These are phyloP conservation scores for Ara ararauna DNA, from an alignment of 2,797 vertebrate genomes.

Conservation along the genomic window DNA sequence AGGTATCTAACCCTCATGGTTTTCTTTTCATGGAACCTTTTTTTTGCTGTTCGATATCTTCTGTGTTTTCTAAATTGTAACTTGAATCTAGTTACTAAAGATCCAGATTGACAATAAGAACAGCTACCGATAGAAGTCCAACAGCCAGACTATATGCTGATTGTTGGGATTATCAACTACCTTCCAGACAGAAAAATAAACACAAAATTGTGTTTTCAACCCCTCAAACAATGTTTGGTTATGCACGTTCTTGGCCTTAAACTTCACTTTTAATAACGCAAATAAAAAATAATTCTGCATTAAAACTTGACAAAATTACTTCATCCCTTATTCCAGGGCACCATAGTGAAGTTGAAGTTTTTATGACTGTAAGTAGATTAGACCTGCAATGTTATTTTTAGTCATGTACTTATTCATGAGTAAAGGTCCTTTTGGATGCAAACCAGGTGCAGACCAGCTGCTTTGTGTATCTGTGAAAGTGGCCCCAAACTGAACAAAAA, in stretches of 20 bases:
- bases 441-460: constrained; percentile 48
- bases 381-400: constrained; percentile 26
- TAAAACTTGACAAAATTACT: constrained; percentile 28
- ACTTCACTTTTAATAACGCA: background rate
- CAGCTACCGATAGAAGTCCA: background rate
- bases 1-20: background rate
- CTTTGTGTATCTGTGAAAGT: constrained; percentile 23
- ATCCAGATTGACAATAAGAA: background rate
- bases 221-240: background rate
- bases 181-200: constrained; percentile 59
- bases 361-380: constrained; percentile 14
- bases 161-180: background rate
- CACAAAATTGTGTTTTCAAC: background rate
- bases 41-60: background rate
- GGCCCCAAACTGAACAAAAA: constrained; percentile 7
- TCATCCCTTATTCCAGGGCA: background rate
- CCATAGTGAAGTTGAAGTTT: background rate
- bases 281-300: background rate
- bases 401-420: background rate
- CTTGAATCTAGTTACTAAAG: background rate
- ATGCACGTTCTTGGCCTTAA: background rate
- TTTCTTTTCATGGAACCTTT: background rate
- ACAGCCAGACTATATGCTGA: background rate
- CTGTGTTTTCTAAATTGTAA: background rate
- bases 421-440: background rate